Evolutionary conservation across 1,140 invertebrate genomes (phyloP), one percentile per base, ranked within the genome.

Genomic region (Nylanderia fulva): DNA sequence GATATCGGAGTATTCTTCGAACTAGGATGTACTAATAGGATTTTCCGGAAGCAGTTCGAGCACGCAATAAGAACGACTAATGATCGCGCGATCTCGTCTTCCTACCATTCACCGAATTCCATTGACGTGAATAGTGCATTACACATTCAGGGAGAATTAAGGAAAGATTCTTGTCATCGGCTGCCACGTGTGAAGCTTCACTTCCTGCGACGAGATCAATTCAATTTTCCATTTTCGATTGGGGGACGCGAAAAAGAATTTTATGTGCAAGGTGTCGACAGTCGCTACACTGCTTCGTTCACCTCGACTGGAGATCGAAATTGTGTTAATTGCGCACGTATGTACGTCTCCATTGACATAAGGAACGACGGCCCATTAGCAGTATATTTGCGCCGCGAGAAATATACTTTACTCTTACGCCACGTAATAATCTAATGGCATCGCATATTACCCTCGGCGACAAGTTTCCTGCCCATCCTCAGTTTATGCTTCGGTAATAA

Each of bases 341-440:
- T 48, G 42, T 48, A 48, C 18, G 18, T 24, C 52, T 45, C 48
- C 24, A 71, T 33, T 48, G 45, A 27, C 64, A 29, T 33, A 76
- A 24, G 76, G 36, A 24, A 45, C 45, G 45, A 18, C 13, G 45
- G 4, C 45, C 76, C 79, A 71, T 64, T 85, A 82, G 66, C 77
- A 60, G 66, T 82, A 48, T 48, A 82, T 82, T 82, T 82, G 66
- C 77, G 66, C 71, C 66, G 66, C 36, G 77, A 71, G 64, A 71
- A 52, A 71, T 58, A 82, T 69, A 45, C 77, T 82, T 71, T 27
- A 58, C 66, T 71, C 21, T 33, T 71, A 66, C 77, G 77, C 71
- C 77, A 72, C 77, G 52, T 60, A 82, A 82, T 82, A 82, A 82
- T 82, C 77, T 82, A 82, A 82, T 82, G 77, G 77, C 66, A 66